Conservation (phyloP, 2,888 invertebrate genomes). For the Lomographa bimaculata region DNA sequence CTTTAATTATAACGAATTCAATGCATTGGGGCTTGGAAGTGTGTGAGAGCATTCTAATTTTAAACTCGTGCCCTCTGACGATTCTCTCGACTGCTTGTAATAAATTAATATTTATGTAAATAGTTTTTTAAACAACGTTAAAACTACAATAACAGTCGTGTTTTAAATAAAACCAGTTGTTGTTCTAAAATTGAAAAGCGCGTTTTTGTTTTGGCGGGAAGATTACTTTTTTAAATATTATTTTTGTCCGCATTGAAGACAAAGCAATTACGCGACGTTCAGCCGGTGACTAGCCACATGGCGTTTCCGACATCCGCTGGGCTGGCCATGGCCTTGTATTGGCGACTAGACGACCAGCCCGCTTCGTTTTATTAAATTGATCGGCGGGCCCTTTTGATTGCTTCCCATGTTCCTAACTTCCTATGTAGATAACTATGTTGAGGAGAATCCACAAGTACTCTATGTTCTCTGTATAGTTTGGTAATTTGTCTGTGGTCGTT, state of each 20-base stretch:
- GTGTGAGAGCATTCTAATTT: conserved; percentile 31
- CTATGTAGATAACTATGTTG: not conserved
- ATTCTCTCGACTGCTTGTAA: not conserved
- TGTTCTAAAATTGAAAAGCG: not conserved
- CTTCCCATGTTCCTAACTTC: too few relatives aligned
- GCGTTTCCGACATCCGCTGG: conserved; percentile 58
- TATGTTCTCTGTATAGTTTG: too few relatives aligned
- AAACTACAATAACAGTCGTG: too few relatives aligned
- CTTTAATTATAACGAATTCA: conserved; percentile 52
- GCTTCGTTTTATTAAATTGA: conserved; percentile 51
- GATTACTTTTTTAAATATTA: conserved; percentile 12
- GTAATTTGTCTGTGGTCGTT: too few relatives aligned
- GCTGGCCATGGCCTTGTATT: conserved; percentile 55
- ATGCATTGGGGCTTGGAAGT: conserved; percentile 41
- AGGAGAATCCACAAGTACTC: too few relatives aligned
- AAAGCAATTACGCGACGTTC: conserved; percentile 41
- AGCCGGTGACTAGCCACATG: conserved; percentile 50
- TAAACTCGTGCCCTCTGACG: conserved; percentile 23
- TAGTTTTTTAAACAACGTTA: too few relatives aligned
- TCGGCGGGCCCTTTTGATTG: conserved; percentile 38
- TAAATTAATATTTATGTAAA: too few relatives aligned
- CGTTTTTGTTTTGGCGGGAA: not conserved
- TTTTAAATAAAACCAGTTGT: too few relatives aligned
- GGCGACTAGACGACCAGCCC: conserved; percentile 35
- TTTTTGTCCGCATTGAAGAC: conserved; percentile 26